phyloP scores from a whole-genome alignment of 2,888 invertebrate genomes.

The Iselma pallidipennis region DNA sequence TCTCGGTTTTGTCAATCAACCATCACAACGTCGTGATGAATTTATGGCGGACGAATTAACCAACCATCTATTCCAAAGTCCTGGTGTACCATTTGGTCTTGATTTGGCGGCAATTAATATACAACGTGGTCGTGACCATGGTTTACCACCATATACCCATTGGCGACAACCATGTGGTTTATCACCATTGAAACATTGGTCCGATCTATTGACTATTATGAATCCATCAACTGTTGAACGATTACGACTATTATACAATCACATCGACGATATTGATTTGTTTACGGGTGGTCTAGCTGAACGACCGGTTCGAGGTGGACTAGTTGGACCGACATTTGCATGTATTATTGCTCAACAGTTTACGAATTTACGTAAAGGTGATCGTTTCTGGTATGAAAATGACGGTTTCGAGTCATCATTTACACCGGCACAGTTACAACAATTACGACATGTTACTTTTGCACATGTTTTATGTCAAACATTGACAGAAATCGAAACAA shows the following conservation, averaged over 20 bases:
- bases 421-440: slow-evolving; percentile 75
- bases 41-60: slow-evolving; percentile 81
- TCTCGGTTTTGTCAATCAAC: slow-evolving; percentile 76
- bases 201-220: slow-evolving; percentile 72
- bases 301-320: slow-evolving; percentile 74
- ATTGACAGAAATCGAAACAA: slow-evolving; percentile 65
- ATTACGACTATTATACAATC: slow-evolving; percentile 61
- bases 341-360: slow-evolving; percentile 89
- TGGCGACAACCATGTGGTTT: slow-evolving; percentile 83
- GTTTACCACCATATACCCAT: slow-evolving; percentile 75
- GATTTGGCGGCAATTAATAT: slow-evolving; percentile 88
- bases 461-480: slow-evolving; percentile 75
- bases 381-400: slow-evolving; percentile 86
- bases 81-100: slow-evolving; percentile 74
- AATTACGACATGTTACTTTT: slow-evolving; percentile 70
- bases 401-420: slow-evolving; percentile 73
- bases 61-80: slow-evolving; percentile 80
- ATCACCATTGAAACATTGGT: slow-evolving; percentile 67
- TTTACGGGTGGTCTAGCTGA: slow-evolving; percentile 85
- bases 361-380: slow-evolving; percentile 74
- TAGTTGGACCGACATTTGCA: slow-evolving; percentile 86
- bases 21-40: slow-evolving; percentile 78
- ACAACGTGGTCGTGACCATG: slow-evolving; percentile 86
- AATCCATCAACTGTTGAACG: slow-evolving; percentile 65
- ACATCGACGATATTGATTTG: slow-evolving; percentile 82